phyloP scores from a whole-genome alignment of 2,113 vertebrate genomes.

The Nesoenas mayeri region DNA sequence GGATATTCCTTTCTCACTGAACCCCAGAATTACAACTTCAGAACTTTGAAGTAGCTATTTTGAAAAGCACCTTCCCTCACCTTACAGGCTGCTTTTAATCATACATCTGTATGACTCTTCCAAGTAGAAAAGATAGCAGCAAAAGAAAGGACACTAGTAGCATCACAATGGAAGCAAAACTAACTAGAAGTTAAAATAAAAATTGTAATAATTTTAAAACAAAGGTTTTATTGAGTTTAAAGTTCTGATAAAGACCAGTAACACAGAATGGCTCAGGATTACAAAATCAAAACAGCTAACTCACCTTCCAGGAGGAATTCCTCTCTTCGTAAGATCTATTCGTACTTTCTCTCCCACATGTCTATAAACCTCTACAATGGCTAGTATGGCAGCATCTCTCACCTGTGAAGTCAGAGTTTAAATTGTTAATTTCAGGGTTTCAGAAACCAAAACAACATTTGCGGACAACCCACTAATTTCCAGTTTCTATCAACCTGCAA shows the following conservation, averaged over 20 bases:
- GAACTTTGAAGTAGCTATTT: neutral
- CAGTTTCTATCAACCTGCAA: neutral
- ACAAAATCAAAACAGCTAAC: slow-evolving; percentile 17
- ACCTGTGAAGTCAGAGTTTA: slow-evolving; percentile 77
- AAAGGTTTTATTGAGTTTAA: neutral
- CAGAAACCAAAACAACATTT: neutral
- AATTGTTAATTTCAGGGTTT: neutral
- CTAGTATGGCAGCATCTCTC: slow-evolving; percentile 85
- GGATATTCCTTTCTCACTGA: neutral
- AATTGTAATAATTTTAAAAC: neutral
- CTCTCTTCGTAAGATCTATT: slow-evolving; percentile 86
- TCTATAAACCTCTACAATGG: slow-evolving; percentile 91
- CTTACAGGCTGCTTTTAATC: neutral
- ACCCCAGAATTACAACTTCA: neutral
- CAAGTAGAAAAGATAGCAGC: neutral
- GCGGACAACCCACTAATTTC: neutral
- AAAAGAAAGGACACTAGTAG: neutral
- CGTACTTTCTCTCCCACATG: slow-evolving; percentile 90
- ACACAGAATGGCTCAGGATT: neutral
- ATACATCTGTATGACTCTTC: neutral
- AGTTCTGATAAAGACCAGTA: neutral
- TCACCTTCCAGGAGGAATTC: slow-evolving; percentile 88
- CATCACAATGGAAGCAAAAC: neutral
- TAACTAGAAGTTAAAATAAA: neutral
- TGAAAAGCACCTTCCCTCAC: neutral